Evolutionary conservation across 2,797 vertebrate genomes (phyloP), one percentile per base, ranked within the genome.

Genomic region (Poecilia picta): DNA sequence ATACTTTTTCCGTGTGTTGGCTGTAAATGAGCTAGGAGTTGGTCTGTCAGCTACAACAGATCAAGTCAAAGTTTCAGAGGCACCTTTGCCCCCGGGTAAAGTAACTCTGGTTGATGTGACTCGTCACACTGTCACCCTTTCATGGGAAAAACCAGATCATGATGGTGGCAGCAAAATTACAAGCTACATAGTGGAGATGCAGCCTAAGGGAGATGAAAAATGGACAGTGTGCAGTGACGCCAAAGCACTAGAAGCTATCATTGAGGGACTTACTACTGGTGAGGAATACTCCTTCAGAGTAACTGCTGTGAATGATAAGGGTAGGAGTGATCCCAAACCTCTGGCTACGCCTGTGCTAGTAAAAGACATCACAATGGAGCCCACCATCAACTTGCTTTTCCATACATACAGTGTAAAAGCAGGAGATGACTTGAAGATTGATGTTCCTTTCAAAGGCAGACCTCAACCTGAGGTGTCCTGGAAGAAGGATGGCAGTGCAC

Each of bases 161-260:
- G 98, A 99, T 92, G 98, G 98, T 87, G 98, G 98, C 75, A 99
- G 98, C 93, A 99, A 99, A 95, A 98, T 99, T 83, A 97, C 96
- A 88, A 95, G 95, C 72, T 99, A 99, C 82, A 86, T 96, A 89
- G 96, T 99, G 55, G 98, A 99, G 95, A 99, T 99, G 98, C 98
- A 99, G 92, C 96, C 95, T 71, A 98, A 97, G 89, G 98, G 97
- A 89, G 98, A 97, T 94, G 96, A 97, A 82, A 99, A 98, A 93
- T 99, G 98, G 98, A 97, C 96, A 72, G 91, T 95, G 0, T 98
- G 97, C 91, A 96, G 94, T 85, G 97, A 98, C 86, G 97, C 97
- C 51, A 99, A 99, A 94, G 96, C 96, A 80, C 81, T 99, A 78
- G 97, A 99, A 92, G 95, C 97, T 81, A 98, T 96, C 74, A 80